These are phyloP conservation scores for Pedetes capensis DNA, from an alignment of 2,113 vertebrate genomes.

Conservation along the genomic window DNA sequence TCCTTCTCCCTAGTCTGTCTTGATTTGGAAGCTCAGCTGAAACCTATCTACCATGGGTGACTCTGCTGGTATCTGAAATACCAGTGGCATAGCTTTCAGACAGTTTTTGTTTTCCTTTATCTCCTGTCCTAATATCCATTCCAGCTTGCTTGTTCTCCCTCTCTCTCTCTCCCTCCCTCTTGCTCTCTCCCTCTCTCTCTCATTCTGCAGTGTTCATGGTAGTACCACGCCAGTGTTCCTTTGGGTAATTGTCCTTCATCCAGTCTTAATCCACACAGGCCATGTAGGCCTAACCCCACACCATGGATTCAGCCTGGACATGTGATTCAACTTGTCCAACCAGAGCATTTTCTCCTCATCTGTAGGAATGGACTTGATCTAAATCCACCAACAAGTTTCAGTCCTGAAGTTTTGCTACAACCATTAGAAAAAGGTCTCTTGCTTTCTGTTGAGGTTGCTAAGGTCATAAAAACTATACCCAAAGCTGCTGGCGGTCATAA, in stretches of 20 bases:
- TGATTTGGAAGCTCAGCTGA: background rate
- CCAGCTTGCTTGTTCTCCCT: background rate
- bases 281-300: background rate
- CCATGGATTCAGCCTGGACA: background rate
- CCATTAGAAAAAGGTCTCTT: background rate
- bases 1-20: too few species aligned
- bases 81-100: too few species aligned
- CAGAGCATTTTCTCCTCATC: background rate
- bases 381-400: background rate
- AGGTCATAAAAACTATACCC: background rate
- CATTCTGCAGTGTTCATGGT: too few species aligned
- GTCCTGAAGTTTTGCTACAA: background rate
- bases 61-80: too few species aligned
- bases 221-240: background rate
- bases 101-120: background rate
- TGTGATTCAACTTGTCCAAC: background rate
- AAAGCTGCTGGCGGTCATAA: background rate
- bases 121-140: background rate
- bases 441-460: background rate
- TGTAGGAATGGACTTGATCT: background rate
- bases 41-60: too few species aligned
- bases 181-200: too few species aligned
- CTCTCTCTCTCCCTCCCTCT: too few species aligned
- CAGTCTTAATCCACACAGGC: background rate
- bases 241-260: background rate